Conservation (phyloP, 2,888 invertebrate genomes). For the Trichogramma evanescens region DNA sequence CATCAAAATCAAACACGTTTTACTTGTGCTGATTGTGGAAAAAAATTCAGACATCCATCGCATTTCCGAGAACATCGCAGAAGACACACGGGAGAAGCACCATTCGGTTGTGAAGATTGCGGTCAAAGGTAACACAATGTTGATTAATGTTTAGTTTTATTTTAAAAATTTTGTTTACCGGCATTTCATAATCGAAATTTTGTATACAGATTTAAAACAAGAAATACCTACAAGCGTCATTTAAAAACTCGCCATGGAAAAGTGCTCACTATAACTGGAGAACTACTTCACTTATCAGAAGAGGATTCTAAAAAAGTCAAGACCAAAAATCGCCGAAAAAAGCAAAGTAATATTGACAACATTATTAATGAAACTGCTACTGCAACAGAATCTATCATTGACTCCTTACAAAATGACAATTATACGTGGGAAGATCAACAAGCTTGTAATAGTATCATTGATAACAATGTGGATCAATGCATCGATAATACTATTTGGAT, state of each 20-base stretch:
- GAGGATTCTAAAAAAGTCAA: constrained; percentile 48
- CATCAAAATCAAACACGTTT: constrained; percentile 56
- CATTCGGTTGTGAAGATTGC: constrained; percentile 50
- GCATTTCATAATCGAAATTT: neutral
- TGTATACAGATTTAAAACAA: constrained; percentile 51
- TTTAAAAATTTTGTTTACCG: neutral
- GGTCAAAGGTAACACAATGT: constrained; percentile 36
- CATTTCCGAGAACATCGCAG: constrained; percentile 55
- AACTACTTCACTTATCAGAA: constrained; percentile 47
- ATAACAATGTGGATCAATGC: constrained; percentile 20
- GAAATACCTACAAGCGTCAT: constrained; percentile 57
- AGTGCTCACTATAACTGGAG: constrained; percentile 51
- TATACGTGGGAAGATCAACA: constrained; percentile 19
- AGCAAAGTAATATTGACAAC: constrained; percentile 18
- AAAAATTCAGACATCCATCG: constrained; percentile 56
- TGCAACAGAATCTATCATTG: constrained; percentile 20
- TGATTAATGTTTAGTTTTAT: neutral
- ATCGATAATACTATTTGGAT: constrained; percentile 22
- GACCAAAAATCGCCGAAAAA: constrained; percentile 38
- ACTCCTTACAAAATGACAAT: constrained; percentile 3
- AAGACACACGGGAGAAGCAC: constrained; percentile 53
- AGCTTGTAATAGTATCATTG: constrained; percentile 16
- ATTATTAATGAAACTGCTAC: constrained; percentile 4
- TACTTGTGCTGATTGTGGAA: constrained; percentile 54
- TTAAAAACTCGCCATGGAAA: constrained; percentile 54